Evolutionary conservation across 2,797 vertebrate species (phyloP).

Genomic region (Falco novaeseelandiae): DNA sequence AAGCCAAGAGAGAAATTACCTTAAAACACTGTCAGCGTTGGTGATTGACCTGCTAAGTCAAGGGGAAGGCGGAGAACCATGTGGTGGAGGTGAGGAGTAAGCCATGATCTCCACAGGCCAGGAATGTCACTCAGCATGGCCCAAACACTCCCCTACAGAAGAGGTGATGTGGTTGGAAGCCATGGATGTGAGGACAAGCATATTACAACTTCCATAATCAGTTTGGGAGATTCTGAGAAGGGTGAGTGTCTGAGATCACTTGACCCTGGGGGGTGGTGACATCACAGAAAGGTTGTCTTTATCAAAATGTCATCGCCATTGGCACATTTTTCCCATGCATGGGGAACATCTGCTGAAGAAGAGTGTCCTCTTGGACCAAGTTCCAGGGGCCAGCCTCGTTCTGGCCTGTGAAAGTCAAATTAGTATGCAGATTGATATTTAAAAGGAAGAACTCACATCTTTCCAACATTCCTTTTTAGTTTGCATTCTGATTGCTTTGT

Average conservation of each 20-base stretch:
- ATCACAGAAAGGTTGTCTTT: background rate
- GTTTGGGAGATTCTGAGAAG: background rate
- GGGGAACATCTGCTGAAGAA: background rate
- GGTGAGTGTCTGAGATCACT: background rate
- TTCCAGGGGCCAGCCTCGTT: background rate
- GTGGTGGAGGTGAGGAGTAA: background rate
- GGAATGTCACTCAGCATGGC: background rate
- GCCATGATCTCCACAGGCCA: background rate
- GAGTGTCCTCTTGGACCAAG: background rate
- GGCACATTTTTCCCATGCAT: background rate
- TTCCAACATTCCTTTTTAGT: background rate
- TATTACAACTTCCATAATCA: background rate
- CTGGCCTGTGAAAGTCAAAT: background rate
- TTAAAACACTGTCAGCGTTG: background rate
- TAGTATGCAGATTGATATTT: background rate
- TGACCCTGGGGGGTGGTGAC: background rate
- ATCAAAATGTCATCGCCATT: rapidly evolving
- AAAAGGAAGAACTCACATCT: background rate
- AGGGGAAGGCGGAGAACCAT: background rate
- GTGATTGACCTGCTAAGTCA: background rate
- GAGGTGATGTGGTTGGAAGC: background rate
- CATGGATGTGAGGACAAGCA: rapidly evolving
- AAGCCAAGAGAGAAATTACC: background rate
- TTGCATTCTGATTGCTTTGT: background rate
- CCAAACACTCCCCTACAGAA: background rate